Evolutionary conservation across 2,888 invertebrate genomes (phyloP).

Genomic region (Pachymerium ferrugineum): DNA sequence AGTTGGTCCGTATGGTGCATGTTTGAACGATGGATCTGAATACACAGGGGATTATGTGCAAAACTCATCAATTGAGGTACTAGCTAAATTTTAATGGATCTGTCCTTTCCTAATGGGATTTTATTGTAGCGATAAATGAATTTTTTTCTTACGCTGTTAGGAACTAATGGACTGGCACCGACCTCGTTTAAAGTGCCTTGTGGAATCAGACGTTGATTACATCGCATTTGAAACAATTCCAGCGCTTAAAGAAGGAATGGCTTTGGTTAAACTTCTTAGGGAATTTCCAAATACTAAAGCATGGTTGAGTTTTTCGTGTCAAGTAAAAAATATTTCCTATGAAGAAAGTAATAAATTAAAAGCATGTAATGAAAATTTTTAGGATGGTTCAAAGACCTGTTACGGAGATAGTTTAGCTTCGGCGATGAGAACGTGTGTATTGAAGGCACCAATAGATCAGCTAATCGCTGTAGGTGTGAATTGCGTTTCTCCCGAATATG

Average conservation of each 20-base stretch:
- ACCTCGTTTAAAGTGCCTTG: constrained; percentile 68
- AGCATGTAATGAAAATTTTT: neutral
- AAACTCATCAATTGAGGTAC: constrained; percentile 40
- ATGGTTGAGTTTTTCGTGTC: constrained; percentile 84
- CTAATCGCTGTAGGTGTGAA: constrained; percentile 84
- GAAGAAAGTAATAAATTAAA: neutral
- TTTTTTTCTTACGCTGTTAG: constrained; percentile 44
- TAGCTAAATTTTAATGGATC: too few relatives aligned
- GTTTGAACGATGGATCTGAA: constrained; percentile 83
- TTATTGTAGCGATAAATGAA: too few relatives aligned
- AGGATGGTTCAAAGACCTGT: constrained; percentile 62
- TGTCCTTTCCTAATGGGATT: too few relatives aligned
- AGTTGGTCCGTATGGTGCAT: constrained; percentile 88
- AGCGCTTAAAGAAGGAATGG: constrained; percentile 73
- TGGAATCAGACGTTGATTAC: constrained; percentile 75
- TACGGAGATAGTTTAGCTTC: constrained; percentile 75
- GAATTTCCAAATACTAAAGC: constrained; percentile 73
- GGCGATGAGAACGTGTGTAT: constrained; percentile 54
- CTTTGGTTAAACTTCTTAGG: constrained; percentile 68
- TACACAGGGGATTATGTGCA: constrained; percentile 70
- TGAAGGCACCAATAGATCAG: constrained; percentile 55
- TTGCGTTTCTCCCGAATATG: constrained; percentile 67
- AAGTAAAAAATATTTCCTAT: constrained; percentile 52
- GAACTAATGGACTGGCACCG: constrained; percentile 77
- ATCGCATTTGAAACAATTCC: constrained; percentile 91